phyloP scores from a whole-genome alignment of 1,140 invertebrate genomes.

The Cepaea nemoralis region DNA sequence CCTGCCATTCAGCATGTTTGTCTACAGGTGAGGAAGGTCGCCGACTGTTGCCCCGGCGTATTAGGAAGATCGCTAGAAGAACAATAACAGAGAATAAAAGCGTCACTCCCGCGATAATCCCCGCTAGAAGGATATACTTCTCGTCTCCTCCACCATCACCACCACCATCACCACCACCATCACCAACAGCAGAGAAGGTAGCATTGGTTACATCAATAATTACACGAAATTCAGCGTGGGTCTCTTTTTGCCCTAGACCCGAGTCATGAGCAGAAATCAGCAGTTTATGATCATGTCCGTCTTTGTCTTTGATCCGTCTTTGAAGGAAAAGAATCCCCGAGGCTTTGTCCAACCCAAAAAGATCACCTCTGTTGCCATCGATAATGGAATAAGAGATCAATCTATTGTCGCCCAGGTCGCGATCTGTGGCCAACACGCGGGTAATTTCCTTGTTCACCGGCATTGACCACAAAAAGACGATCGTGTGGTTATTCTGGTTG shows the following conservation, averaged over 20 bases:
- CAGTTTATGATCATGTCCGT: constrained; percentile 50
- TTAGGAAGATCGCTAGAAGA: constrained; percentile 56
- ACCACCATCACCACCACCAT: not conserved
- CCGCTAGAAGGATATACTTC: constrained; percentile 59
- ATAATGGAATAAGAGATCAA: constrained; percentile 87
- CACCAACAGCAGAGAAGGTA: constrained; percentile 39
- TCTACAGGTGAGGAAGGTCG: constrained; percentile 29
- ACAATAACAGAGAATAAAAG: constrained; percentile 57
- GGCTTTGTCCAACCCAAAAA: constrained; percentile 75
- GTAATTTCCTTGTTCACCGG: constrained; percentile 51
- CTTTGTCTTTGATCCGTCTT: constrained; percentile 42
- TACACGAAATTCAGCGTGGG: constrained; percentile 48
- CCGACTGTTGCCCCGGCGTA: constrained; percentile 43
- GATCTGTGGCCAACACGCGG: constrained; percentile 80
- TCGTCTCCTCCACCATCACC: constrained; percentile 42
- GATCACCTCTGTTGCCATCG: constrained; percentile 82
- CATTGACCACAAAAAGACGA: constrained; percentile 53
- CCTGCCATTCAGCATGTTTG: constrained; percentile 38
- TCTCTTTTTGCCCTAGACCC: constrained; percentile 48
- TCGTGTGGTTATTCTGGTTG: constrained; percentile 53
- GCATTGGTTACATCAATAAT: constrained; percentile 56
- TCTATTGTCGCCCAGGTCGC: constrained; percentile 87
- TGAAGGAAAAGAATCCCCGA: constrained; percentile 53
- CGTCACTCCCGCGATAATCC: constrained; percentile 58
- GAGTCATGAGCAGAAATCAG: constrained; percentile 55